Conservation (phyloP, 2,113 vertebrate species). For the Spheniscus mendiculus region DNA sequence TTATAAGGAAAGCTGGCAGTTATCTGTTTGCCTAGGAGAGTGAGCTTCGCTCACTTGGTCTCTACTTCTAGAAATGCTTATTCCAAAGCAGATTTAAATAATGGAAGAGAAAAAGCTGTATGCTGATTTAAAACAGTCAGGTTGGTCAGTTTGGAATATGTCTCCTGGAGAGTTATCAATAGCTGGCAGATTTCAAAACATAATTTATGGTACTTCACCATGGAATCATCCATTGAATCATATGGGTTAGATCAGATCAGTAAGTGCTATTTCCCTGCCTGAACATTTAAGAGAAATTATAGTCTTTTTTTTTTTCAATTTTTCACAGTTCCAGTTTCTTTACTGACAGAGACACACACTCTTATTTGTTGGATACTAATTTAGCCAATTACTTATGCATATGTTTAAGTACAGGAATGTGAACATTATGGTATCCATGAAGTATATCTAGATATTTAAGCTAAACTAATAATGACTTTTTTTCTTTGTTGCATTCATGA, state of each 20-base stretch:
- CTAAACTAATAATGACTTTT: not conserved
- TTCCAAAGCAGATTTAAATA: not conserved
- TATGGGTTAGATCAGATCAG: not conserved
- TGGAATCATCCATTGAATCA: not conserved
- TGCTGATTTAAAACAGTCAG: not conserved
- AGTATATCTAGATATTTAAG: not conserved
- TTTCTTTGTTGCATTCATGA: not conserved
- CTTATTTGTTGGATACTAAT: not conserved
- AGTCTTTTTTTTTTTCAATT: not conserved
- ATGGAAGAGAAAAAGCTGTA: not conserved
- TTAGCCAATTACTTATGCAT: not conserved
- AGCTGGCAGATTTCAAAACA: not conserved
- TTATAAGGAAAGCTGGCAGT: not conserved
- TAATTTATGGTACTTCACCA: not conserved
- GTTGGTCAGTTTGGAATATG: not conserved
- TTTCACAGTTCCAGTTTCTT: not conserved
- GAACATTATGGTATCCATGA: not conserved
- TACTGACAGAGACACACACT: not conserved
- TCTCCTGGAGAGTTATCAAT: not conserved
- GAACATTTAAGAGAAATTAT: not conserved
- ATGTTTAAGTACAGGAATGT: not conserved
- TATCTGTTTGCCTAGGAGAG: not conserved
- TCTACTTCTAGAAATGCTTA: not conserved
- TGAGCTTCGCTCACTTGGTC: not conserved
- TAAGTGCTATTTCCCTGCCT: not conserved